Conservation (phyloP, 1,140 invertebrate species). For the Brachionus sp. region DNA sequence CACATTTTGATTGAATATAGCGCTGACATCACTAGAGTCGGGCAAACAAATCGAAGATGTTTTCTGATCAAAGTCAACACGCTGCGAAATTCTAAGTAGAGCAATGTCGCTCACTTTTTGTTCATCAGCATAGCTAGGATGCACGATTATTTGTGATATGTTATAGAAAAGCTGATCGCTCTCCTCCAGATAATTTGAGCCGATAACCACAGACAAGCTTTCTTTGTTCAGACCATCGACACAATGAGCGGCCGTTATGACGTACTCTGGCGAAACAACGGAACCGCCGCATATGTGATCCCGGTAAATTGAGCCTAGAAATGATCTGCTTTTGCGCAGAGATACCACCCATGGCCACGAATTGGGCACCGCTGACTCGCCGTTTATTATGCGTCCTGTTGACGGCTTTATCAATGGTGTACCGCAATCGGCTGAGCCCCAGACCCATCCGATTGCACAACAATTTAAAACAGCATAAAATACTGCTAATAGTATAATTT, state of each 20-base stretch:
- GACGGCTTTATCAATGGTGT: neutral
- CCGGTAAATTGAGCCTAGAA: neutral
- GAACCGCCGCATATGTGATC: constrained; percentile 8
- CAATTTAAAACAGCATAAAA: no score
- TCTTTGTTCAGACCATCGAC: neutral
- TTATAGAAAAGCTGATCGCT: neutral
- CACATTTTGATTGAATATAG: neutral
- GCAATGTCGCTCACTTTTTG: neutral
- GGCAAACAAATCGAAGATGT: neutral
- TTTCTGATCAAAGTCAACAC: neutral
- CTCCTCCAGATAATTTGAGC: neutral
- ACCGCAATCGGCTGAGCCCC: neutral
- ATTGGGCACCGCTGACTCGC: neutral
- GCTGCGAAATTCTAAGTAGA: neutral
- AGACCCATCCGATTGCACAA: no score
- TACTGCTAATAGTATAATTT: no score
- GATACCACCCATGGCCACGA: constrained; percentile 38
- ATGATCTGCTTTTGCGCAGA: neutral
- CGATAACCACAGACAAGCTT: neutral
- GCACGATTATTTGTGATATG: neutral
- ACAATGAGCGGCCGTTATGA: constrained; percentile 16
- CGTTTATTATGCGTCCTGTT: constrained; percentile 9
- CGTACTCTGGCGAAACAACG: neutral
- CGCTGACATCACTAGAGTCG: neutral
- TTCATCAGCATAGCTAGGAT: neutral